These are phyloP conservation scores for Limnephilus rhombicus DNA, from an alignment of 2,888 invertebrate genomes.

Conservation along the genomic window DNA sequence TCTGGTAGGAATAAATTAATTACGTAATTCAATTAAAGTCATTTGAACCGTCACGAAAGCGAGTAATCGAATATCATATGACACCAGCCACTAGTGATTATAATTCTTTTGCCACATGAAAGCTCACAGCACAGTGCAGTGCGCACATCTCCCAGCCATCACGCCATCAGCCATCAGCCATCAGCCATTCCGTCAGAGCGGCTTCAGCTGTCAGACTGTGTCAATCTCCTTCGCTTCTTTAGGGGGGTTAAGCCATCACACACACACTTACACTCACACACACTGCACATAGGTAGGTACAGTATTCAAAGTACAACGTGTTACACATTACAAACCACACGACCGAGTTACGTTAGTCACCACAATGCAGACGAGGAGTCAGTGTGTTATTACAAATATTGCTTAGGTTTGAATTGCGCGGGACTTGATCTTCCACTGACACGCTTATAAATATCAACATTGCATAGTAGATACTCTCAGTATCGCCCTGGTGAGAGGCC, in stretches of 20 bases:
- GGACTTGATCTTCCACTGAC: too few species aligned
- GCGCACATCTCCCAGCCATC: background rate
- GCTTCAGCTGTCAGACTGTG: conserved; percentile 59
- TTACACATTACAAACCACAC: background rate
- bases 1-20: background rate
- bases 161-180: too few species aligned
- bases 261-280: background rate
- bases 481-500: too few species aligned
- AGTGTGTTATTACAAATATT: background rate
- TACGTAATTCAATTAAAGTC: background rate
- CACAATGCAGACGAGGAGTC: background rate
- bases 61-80: conserved; percentile 39
- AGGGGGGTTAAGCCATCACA: background rate
- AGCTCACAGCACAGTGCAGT: background rate
- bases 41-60: conserved; percentile 19
- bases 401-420: too few species aligned
- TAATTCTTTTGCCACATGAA: conserved; percentile 44
- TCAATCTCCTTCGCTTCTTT: conserved; percentile 56
- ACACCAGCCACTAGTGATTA: conserved; percentile 26
- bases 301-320: too few species aligned
- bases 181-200: conserved; percentile 33
- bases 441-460: too few species aligned
- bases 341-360: background rate
- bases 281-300: too few species aligned
- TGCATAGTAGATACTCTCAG: too few species aligned